Conservation (phyloP, 1,140 invertebrate species). For the Thaumatotibia leucotreta region DNA sequence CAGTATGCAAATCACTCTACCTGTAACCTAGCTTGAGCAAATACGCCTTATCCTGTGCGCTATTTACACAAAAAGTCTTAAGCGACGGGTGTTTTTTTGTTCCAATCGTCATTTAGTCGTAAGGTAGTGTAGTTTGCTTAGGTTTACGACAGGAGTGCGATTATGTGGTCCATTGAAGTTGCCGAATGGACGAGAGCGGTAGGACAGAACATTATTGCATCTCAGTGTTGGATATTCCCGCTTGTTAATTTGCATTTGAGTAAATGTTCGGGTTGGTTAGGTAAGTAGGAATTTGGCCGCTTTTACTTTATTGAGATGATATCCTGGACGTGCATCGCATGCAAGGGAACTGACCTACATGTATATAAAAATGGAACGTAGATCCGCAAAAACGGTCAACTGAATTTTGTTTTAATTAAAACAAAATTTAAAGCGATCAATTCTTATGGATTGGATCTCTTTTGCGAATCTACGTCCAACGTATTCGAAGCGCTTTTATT, state of each 20-base stretch:
- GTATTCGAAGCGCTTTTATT: too few relatives aligned
- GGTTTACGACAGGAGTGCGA: slow-evolving; percentile 64
- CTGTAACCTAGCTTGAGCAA: slow-evolving; percentile 63
- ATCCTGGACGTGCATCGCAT: too few relatives aligned
- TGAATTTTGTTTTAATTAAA: too few relatives aligned
- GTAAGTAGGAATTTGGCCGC: too few relatives aligned
- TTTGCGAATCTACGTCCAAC: too few relatives aligned
- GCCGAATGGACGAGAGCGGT: slow-evolving; percentile 33
- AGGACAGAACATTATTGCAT: neutral
- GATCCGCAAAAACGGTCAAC: too few relatives aligned
- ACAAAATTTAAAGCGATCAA: too few relatives aligned
- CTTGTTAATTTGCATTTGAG: neutral
- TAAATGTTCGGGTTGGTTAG: too few relatives aligned
- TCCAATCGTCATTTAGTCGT: neutral
- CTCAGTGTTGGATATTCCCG: neutral
- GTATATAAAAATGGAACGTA: too few relatives aligned
- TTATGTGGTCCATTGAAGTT: slow-evolving; percentile 57
- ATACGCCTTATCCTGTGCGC: slow-evolving; percentile 49
- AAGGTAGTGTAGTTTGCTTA: slow-evolving; percentile 50
- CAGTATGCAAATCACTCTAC: slow-evolving; percentile 72
- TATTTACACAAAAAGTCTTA: neutral
- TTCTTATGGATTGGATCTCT: too few relatives aligned
- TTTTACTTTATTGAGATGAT: too few relatives aligned
- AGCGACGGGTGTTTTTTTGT: neutral
- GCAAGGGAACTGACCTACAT: too few relatives aligned